A percentile compares a stretch with the other conserved stretches of the same genome.
Conservation (phyloP, 2,113 vertebrate genomes). For the Cichladusa arquata region DNA sequence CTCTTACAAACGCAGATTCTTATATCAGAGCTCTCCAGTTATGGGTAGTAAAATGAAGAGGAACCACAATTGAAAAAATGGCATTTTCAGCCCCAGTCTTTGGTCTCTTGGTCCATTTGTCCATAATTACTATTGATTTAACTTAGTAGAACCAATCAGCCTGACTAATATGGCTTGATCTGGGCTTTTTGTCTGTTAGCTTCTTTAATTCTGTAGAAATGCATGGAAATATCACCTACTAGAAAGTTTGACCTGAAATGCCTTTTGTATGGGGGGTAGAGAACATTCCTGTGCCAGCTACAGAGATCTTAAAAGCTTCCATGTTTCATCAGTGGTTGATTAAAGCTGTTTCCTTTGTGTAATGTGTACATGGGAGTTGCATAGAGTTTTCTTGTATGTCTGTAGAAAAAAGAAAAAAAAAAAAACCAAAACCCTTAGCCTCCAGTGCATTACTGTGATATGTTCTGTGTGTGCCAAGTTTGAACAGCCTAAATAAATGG, state of each 20-base stretch:
- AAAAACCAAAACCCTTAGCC: constrained; percentile 6
- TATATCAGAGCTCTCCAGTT: not conserved
- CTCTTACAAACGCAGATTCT: constrained; percentile 13
- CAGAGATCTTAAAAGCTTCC: constrained; percentile 58
- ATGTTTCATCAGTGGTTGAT: constrained; percentile 63
- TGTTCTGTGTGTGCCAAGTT: constrained; percentile 59
- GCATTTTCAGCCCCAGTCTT: constrained; percentile 24
- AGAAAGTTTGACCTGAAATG: constrained; percentile 59
- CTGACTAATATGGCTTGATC: constrained; percentile 27
- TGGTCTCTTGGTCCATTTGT: constrained; percentile 64
- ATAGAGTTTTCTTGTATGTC: constrained; percentile 62
- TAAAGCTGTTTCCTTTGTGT: constrained; percentile 67
- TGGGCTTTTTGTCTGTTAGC: constrained; percentile 53
- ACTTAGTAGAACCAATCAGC: constrained; percentile 36
- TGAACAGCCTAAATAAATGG: constrained; percentile 37
- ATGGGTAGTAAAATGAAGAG: not conserved
- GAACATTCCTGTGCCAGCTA: constrained; percentile 61
- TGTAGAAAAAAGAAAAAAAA: constrained; percentile 46
- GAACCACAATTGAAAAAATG: not conserved
- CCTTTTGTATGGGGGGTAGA: constrained; percentile 57
- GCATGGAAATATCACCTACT: constrained; percentile 59
- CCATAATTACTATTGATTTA: constrained; percentile 54
- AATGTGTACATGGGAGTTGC: constrained; percentile 75
- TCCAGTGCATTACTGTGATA: constrained; percentile 50
- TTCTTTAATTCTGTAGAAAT: constrained; percentile 66